Base-by-base conservation (phyloP, 1,140 invertebrate species). In the Tachypleus tridentatus region DNA sequence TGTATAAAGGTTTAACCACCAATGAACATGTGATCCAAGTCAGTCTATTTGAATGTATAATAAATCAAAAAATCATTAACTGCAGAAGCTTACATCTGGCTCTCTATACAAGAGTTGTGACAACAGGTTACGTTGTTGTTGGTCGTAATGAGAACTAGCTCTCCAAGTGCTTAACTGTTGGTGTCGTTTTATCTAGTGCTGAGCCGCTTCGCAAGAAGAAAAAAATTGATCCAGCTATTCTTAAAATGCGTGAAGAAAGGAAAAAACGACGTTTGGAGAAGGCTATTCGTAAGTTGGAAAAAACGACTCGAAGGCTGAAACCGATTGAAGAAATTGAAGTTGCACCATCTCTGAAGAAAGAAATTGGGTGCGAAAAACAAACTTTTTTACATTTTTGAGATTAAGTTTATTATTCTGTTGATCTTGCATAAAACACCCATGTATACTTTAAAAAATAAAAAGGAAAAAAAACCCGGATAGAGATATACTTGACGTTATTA, bases 181-280 rank as follows among this genome's bases (percentile, higher is more conserved):
- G 29, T 29, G 29, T 63, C 60, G 10, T 49, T 3, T 60, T 64
- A 70, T 75, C 49, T 70, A 86, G 85, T 72, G 87, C 81, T 51
- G 90, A 93, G 76, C 91, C 92, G 3, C 75, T 94, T 67, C 93
- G 89, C 74, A 94, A 89, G 76, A 94, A 91, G 76, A 93, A 87
- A 73, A 86, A 81, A 73, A 64, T 93, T 4, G 91, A 95, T 80
- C 91, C 91, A 49, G 78, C 80, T 9, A 78, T 94, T 50, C 67
- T 91, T 3, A 87, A 83, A 74, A 82, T 83, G 9, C 80, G 89
- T 73, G 88, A 91, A 75, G 90, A 93, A 10, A 81, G 87, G 60
- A 87, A 79, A 70, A 85, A 83, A 67, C 90, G 81, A 72, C 90
- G 85, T 77, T 69, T 95, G 29, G 89, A 92, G 74, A 93, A 92